A percentile compares a stretch with the other conserved stretches of the same genome.
Conservation (phyloP, 2,113 vertebrate genomes). For the Circaetus cinerascens region DNA sequence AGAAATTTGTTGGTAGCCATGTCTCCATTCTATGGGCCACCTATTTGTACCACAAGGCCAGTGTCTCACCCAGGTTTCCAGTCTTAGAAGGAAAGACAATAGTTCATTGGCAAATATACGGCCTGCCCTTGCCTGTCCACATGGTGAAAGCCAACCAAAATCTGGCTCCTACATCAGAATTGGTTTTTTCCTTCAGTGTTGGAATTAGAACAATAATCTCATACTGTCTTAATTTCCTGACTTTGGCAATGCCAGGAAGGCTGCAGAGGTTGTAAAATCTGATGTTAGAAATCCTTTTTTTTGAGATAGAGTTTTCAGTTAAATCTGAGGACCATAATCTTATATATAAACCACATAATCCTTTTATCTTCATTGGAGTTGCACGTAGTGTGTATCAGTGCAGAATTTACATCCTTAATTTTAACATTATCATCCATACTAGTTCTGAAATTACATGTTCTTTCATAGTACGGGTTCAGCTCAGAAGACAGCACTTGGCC, state of each 20-base stretch:
- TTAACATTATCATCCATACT: neutral
- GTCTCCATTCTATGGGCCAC: neutral
- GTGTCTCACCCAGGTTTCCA: neutral
- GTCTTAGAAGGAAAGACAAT: neutral
- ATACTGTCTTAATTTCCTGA: neutral
- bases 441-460: neutral
- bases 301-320: neutral
- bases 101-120: neutral
- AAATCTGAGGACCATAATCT: neutral
- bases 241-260: neutral
- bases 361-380: neutral
- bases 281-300: neutral
- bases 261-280: neutral
- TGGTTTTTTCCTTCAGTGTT: neutral
- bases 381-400: neutral
- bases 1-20: neutral
- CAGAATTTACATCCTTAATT: neutral
- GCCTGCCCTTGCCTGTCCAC: neutral
- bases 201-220: neutral
- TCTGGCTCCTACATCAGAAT: neutral
- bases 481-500: neutral
- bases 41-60: neutral
- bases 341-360: neutral
- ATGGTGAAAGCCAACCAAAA: neutral
- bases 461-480: rapidly evolving